A percentile compares a stretch with the other conserved stretches of the same genome.
Conservation (phyloP, 2,888 invertebrate genomes). For the Tenthredo amoena region DNA sequence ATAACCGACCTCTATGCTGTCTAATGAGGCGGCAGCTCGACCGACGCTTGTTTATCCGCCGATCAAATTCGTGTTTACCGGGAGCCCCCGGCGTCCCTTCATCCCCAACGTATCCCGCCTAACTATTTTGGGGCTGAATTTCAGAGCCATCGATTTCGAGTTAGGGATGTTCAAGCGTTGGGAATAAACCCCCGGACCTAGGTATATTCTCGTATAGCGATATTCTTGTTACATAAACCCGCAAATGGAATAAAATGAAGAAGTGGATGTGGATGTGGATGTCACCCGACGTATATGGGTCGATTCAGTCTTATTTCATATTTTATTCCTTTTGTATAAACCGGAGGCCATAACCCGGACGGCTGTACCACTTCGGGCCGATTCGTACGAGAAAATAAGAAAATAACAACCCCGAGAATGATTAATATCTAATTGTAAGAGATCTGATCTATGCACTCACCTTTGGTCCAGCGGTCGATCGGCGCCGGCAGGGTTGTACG, state of each 20-base stretch:
- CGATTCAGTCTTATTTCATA: neutral
- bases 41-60: conserved; percentile 18
- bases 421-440: neutral
- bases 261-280: neutral
- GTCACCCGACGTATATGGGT: neutral
- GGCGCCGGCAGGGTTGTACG: no score
- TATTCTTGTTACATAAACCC: neutral
- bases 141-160: conserved; percentile 24
- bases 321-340: neutral
- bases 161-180: conserved; percentile 34
- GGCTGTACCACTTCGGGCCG: neutral
- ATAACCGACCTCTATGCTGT: conserved; percentile 22
- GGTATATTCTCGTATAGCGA: neutral
- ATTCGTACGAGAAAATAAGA: neutral
- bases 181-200: neutral
- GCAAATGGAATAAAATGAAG: neutral
- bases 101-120: neutral
- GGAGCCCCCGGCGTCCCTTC: neutral
- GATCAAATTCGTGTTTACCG: conserved; percentile 41
- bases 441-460: neutral
- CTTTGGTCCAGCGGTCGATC: neutral
- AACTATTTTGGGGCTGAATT: conserved; percentile 26
- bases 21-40: conserved; percentile 10
- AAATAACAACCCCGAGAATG: neutral
- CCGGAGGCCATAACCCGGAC: neutral